Percentiles rank a stretch among this genome's conserved stretches.
These are phyloP conservation scores for Lordiphosa clarofinis DNA, from an alignment of 1,140 invertebrate species.

Conservation along the genomic window DNA sequence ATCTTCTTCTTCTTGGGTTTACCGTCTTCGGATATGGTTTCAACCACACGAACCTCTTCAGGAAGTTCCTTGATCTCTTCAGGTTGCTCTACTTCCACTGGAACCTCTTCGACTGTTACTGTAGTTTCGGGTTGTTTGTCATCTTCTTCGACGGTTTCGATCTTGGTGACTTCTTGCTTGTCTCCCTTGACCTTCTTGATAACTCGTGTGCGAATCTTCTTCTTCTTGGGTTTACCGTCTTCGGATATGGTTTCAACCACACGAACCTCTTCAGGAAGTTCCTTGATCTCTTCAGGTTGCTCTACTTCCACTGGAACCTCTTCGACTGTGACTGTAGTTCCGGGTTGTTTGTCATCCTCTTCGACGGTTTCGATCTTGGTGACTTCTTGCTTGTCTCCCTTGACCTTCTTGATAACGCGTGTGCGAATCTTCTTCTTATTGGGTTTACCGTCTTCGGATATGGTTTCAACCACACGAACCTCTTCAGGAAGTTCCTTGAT, in stretches of 20 bases:
- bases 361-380: slow-evolving; percentile 11
- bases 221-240: no score
- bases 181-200: no score
- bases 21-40: no score
- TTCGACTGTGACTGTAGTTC: slow-evolving; percentile 2
- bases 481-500: neutral
- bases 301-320: neutral
- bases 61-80: no score
- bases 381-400: slow-evolving; percentile 8
- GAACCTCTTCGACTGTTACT: no score
- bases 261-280: slow-evolving; percentile 2
- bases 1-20: no score
- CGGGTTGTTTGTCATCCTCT: slow-evolving; percentile 4
- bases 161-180: no score
- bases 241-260: neutral
- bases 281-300: neutral
- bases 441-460: slow-evolving; percentile 1
- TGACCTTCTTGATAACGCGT: slow-evolving; percentile 2
- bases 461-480: neutral
- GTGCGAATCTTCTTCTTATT: slow-evolving; percentile 8
- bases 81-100: no score
- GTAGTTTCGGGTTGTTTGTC: no score
- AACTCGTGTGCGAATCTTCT: no score
- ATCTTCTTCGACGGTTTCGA: no score
- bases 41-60: no score